These are phyloP conservation scores for Sebastes vulpes DNA, from an alignment of 2,797 vertebrate genomes.

Conservation along the genomic window DNA sequence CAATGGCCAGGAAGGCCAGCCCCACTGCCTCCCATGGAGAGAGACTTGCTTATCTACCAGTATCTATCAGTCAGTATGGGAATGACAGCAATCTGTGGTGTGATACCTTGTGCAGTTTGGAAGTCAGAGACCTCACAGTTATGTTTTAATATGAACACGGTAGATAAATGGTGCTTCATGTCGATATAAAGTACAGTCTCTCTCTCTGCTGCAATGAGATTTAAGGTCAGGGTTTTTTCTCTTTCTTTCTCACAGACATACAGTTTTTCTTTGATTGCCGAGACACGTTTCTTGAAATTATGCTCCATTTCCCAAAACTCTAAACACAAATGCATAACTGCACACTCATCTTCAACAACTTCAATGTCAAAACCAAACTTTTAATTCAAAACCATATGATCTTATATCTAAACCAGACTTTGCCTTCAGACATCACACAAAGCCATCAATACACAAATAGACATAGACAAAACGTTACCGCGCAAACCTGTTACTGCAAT, in stretches of 20 bases:
- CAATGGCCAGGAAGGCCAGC: slow-evolving; percentile 20
- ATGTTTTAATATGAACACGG: not conserved
- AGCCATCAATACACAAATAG: not conserved
- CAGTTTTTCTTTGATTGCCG: no score
- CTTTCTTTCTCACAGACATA: not conserved
- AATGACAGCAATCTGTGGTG: slow-evolving; percentile 6
- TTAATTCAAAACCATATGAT: no score
- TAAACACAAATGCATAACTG: no score
- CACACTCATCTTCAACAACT: no score
- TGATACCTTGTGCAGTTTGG: not conserved
- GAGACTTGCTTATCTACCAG: slow-evolving; percentile 18
- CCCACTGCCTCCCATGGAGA: slow-evolving; percentile 20
- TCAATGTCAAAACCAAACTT: no score
- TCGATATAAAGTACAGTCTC: not conserved
- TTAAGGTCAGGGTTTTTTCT: not conserved
- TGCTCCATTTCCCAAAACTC: no score
- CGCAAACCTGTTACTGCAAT: not conserved
- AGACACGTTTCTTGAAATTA: no score
- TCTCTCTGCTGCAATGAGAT: not conserved
- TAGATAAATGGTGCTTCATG: not conserved
- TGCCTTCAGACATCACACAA: not conserved
- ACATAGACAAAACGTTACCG: no score
- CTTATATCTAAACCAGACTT: not conserved
- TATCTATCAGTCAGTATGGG: slow-evolving; percentile 16
- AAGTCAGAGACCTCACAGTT: not conserved